A percentile compares a stretch with the other conserved stretches of the same genome.
These are phyloP conservation scores for Acronicta alni DNA, from an alignment of 2,888 invertebrate species.

Conservation along the genomic window DNA sequence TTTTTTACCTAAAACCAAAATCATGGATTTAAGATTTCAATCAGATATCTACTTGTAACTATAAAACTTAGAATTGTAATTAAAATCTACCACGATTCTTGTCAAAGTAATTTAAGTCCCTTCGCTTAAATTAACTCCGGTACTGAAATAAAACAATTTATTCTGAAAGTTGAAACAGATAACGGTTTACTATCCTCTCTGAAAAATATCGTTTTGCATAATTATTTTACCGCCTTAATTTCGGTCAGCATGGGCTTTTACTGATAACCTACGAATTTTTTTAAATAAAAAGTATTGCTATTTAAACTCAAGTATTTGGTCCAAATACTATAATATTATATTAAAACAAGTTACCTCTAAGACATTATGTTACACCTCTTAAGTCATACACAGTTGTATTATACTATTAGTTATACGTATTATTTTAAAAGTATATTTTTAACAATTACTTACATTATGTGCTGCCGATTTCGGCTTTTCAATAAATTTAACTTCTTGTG, in stretches of 20 bases:
- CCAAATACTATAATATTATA: background rate
- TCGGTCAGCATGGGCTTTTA: conserved; percentile 22
- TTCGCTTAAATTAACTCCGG: conserved; percentile 37
- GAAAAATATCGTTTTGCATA: conserved; percentile 53
- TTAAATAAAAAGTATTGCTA: no score
- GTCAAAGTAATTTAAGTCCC: conserved; percentile 43
- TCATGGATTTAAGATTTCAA: background rate
- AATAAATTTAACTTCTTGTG: no score
- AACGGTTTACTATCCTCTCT: conserved; percentile 54
- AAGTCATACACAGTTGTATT: no score
- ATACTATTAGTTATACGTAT: no score
- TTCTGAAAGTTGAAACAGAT: conserved; percentile 58
- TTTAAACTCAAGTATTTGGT: background rate
- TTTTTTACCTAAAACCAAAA: background rate
- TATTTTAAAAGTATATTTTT: no score
- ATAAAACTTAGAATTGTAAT: conserved; percentile 38
- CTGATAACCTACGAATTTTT: conserved; percentile 5
- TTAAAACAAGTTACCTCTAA: no score
- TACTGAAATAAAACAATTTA: conserved; percentile 60
- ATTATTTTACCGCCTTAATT: conserved; percentile 44
- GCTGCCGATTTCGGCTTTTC: no score
- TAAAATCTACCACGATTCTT: conserved; percentile 42
- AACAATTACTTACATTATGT: no score
- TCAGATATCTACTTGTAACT: conserved; percentile 3
- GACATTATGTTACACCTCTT: no score